phyloP scores from a whole-genome alignment of 92 coral and sea anemone genomes.

The Porites rus region DNA sequence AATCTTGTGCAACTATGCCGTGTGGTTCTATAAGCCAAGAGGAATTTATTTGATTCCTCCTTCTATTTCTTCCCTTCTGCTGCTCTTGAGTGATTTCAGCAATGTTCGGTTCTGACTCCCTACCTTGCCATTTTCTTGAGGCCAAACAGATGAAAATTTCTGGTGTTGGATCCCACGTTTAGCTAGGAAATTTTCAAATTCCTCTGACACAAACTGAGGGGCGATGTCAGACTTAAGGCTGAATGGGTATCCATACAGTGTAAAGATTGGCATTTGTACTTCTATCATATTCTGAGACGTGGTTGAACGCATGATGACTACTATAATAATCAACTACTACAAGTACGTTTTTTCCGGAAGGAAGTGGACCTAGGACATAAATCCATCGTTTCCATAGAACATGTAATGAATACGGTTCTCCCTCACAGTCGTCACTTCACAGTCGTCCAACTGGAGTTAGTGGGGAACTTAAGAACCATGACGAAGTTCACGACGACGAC shows the following conservation, averaged over 20 bases:
- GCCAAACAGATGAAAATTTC: slow-evolving; percentile 49
- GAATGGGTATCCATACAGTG: slow-evolving; percentile 42
- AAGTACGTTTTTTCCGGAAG: slow-evolving; percentile 54
- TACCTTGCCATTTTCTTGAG: slow-evolving; percentile 62
- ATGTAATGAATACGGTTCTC: too few species aligned
- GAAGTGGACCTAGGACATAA: slow-evolving; percentile 58
- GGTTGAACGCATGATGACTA: slow-evolving; percentile 53
- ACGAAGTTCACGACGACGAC: too few species aligned
- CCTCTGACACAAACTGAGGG: slow-evolving; percentile 43
- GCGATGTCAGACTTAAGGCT: slow-evolving; percentile 53
- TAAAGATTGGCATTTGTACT: slow-evolving; percentile 44
- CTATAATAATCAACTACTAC: slow-evolving; percentile 64
- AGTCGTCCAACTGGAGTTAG: too few species aligned
- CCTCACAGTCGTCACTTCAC: too few species aligned
- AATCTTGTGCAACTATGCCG: slow-evolving; percentile 53
- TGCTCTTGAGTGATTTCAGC: slow-evolving; percentile 37
- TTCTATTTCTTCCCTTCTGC: slow-evolving; percentile 49
- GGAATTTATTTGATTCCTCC: slow-evolving; percentile 54
- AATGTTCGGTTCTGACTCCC: slow-evolving; percentile 55
- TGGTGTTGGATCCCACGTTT: slow-evolving; percentile 34
- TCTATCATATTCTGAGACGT: slow-evolving; percentile 44
- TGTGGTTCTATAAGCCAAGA: slow-evolving; percentile 62
- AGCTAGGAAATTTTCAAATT: slow-evolving; percentile 23
- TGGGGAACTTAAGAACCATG: too few species aligned
- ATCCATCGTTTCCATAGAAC: neutral